These are phyloP conservation scores for Serrognathus titanus DNA, from an alignment of 2,888 invertebrate species.

Conservation along the genomic window DNA sequence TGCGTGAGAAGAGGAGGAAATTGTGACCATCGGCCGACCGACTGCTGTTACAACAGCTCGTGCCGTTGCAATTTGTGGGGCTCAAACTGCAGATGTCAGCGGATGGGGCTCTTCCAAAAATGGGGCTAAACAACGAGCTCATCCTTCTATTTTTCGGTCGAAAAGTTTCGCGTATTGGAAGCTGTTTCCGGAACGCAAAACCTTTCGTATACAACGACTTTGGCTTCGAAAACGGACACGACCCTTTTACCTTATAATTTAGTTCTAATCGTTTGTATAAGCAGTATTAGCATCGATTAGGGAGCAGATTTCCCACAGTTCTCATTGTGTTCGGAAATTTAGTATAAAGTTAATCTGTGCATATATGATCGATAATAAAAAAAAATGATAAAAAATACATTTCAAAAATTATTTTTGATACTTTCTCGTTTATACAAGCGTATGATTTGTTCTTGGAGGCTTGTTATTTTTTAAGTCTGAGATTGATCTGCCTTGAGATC, in stretches of 20 bases:
- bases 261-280: neutral
- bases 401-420: constrained; percentile 9
- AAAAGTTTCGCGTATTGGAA: constrained; percentile 7
- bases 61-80: constrained; percentile 89
- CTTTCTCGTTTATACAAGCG: neutral
- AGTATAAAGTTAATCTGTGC: neutral
- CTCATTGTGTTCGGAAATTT: neutral
- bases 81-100: constrained; percentile 82
- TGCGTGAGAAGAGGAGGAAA: constrained; percentile 78
- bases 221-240: constrained; percentile 13
- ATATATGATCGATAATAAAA: constrained; percentile 1
- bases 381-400: constrained; percentile 10
- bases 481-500: neutral
- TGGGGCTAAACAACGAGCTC: constrained; percentile 60
- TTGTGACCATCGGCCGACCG: constrained; percentile 80
- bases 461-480: neutral
- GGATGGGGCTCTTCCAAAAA: constrained; percentile 85
- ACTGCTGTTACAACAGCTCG: constrained; percentile 82
- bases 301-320: too few relatives aligned
- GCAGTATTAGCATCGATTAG: neutral
- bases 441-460: neutral
- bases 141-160: constrained; percentile 36
- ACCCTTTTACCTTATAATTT: constrained; percentile 1
- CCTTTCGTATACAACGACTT: constrained; percentile 12
- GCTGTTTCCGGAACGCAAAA: neutral